These are phyloP conservation scores for Bucco capensis DNA, from an alignment of 2,113 vertebrate genomes.

Conservation along the genomic window DNA sequence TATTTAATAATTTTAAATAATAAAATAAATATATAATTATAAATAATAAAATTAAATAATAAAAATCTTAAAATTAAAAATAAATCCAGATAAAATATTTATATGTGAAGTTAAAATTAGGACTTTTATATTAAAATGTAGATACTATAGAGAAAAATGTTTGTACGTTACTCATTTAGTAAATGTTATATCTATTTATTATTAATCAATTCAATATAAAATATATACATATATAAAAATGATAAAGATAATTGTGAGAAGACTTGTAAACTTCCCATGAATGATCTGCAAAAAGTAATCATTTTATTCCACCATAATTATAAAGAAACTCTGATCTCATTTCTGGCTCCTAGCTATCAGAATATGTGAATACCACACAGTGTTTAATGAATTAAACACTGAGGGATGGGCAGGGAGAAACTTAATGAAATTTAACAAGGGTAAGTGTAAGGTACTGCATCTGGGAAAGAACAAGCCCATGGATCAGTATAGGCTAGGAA, in stretches of 20 bases:
- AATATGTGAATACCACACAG: neutral
- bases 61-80: neutral
- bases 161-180: neutral
- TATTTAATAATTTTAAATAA: no score
- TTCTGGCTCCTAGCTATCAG: neutral
- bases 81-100: neutral
- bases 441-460: no score
- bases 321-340: neutral
- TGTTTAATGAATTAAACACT: no score
- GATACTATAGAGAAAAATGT: neutral
- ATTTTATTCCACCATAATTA: neutral
- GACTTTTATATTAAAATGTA: neutral
- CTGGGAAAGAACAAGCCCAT: no score
- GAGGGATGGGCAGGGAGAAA: no score
- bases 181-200: neutral
- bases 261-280: neutral
- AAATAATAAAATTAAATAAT: no score
- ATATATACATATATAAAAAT: neutral
- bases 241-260: neutral
- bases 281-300: neutral
- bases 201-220: neutral
- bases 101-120: neutral
- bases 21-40: no score
- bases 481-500: no score
- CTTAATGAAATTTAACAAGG: no score